Percentiles rank a stretch among this genome's conserved stretches.
These are phyloP conservation scores for Malacoraja senta DNA, from an alignment of 2,797 vertebrate species.

Conservation along the genomic window DNA sequence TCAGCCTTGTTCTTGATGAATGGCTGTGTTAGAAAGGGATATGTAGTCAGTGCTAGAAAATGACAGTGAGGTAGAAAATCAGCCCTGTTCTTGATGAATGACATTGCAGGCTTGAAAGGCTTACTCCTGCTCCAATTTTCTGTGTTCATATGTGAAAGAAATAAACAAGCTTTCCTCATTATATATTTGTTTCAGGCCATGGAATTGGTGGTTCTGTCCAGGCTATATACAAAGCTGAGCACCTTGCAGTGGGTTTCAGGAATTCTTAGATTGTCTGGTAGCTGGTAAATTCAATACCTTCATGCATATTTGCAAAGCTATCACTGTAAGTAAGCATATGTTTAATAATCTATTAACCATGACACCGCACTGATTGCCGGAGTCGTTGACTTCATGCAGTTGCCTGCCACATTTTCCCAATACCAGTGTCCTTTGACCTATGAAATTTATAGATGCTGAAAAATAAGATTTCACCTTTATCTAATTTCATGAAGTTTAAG, in stretches of 20 bases:
- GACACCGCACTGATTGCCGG: background rate
- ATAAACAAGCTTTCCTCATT: background rate
- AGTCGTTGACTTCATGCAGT: background rate
- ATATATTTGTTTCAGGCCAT: background rate
- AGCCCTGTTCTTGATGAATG: no score
- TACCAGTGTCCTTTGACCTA: background rate
- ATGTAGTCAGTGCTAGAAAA: no score
- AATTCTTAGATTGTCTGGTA: background rate
- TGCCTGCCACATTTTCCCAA: background rate
- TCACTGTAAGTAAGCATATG: background rate
- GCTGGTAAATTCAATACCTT: background rate
- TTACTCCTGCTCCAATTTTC: no score
- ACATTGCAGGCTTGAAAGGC: no score
- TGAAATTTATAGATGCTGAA: background rate
- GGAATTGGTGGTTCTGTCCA: background rate
- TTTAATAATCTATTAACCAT: background rate
- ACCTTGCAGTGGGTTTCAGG: background rate
- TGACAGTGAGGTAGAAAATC: no score
- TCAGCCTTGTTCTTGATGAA: no score
- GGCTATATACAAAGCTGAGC: background rate
- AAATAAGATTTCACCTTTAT: constrained; percentile 37
- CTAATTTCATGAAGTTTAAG: constrained; percentile 46
- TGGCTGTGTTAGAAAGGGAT: no score
- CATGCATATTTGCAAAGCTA: background rate
- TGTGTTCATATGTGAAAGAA: background rate